A percentile compares a stretch with the other conserved stretches of the same genome.
phyloP scores from a whole-genome alignment of 1,140 invertebrate species.

The Sesamia nonagrioides region DNA sequence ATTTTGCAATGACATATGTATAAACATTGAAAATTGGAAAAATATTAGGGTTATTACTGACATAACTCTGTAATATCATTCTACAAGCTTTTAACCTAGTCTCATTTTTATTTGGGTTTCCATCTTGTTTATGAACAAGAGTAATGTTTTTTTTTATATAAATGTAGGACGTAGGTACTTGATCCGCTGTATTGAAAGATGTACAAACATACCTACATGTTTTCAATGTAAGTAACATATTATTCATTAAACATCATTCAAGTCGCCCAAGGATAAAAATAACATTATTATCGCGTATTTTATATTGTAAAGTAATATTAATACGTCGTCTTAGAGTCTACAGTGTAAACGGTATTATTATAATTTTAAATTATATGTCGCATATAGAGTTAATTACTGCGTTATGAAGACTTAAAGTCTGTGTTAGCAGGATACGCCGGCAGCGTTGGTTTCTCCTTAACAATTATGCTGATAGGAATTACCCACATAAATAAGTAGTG shows the following conservation, averaged over 20 bases:
- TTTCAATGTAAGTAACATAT: not conserved
- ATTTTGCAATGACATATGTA: not conserved
- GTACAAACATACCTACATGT: not conserved
- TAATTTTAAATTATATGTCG: not conserved
- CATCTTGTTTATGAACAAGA: not conserved
- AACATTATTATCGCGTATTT: slow-evolving; percentile 21
- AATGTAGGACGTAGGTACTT: too few species aligned
- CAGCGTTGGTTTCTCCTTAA: not conserved
- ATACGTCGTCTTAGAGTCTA: slow-evolving; percentile 11
- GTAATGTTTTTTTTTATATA: not conserved
- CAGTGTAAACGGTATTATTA: slow-evolving; percentile 4
- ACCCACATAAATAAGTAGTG: slow-evolving; percentile 10
- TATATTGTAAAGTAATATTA: slow-evolving; percentile 13
- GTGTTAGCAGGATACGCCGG: not conserved
- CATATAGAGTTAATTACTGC: not conserved
- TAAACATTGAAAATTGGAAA: not conserved
- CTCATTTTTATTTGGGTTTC: not conserved
- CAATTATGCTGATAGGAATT: not conserved
- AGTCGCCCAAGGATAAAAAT: slow-evolving; percentile 1
- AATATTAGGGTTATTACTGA: not conserved
- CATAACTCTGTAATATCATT: not conserved
- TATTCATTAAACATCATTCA: slow-evolving; percentile 31
- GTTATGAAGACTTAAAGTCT: slow-evolving; percentile 17
- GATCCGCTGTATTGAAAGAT: too few species aligned
- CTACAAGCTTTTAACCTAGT: not conserved